Base-by-base conservation (phyloP, 2,113 vertebrate genomes). In the Motacilla alba region DNA sequence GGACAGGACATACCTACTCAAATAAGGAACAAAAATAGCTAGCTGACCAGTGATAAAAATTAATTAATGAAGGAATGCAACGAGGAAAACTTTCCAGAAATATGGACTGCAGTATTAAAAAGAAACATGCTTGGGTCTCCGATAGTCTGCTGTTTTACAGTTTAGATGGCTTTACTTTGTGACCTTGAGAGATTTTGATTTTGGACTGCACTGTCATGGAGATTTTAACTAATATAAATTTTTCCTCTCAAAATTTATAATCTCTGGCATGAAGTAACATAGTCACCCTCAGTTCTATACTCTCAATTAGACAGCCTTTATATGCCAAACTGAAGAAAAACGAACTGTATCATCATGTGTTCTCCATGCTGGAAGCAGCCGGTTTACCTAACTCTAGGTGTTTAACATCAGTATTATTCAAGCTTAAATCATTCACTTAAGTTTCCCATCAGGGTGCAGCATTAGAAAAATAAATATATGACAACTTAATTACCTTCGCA, bases 401-500 rank as follows among this genome's bases (percentile, higher is more conserved):
- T 93, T 97, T 96, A 56, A 87, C 90, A 49, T 24, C 39, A 91
- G 64, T 89, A 90, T 73, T 95, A 87, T 77, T 70, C n/a, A 93
- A 76, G 66, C 41, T 90, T 69, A 88, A 33, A 31, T 64, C 10
- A 79, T 86, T 88, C 46, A 63, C 6, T 78, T 33, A 79, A 73
- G 31, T 89, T 83, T 96, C 69, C 39, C 55, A 96, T 68, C 59
- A 92, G 41, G 28, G 35, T 66, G 31, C 35, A 96, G 94, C 21
- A 64, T 52, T 46, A 93, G n/a, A 44, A 96, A 68, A 55, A 41
- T 74, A 19, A 95, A 50, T 88, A 95, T 84, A 81, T 46, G n/a
- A 89, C n/a, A 90, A 93, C 19, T 92, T 94, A 96, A 43, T 97
- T 98, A 99, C 99, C 99, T 99, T 99, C 60, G 99, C 99, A 79